Base-by-base conservation (phyloP, 2,888 invertebrate genomes). In the Spodoptera littoralis region DNA sequence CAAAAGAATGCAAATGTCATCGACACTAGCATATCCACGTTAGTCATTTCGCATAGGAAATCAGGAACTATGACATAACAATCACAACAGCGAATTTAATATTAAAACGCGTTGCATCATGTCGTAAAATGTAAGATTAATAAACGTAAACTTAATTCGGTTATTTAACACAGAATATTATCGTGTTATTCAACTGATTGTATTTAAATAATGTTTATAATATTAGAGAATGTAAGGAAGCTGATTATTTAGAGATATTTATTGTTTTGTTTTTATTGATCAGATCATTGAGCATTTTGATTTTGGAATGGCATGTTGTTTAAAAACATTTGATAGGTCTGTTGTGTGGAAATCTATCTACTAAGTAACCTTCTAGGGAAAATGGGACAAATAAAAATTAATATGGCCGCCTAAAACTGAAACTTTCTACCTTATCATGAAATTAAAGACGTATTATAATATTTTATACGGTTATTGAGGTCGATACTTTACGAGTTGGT, bases 391-490 rank as follows among this genome's bases (percentile, higher is more conserved):
- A 36, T 9, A 2, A 36, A 36, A 36, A 36, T 36, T 36, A 36
- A 9, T 36, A 36, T 9, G 36, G 36, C 9, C 9, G 8, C 4
- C 6, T 36, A 9, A 36, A 36, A 36, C 6, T 36, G 36, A 36
- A 36, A 36, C 36, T 36, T 8, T 9, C 2, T 36, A 36, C 36
- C 36, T 8, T 5, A 36, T 36, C 36, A 36, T 36, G 36, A 9
- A 6, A 36, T 9, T 6, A 36, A 9, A 36, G 36, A 36, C 36
- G 36, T 36, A 9, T 36, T 65, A 13, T 18, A 18, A 1, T 30
- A 41, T 41, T 27, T 47, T 22, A 30, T 50, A 6, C 57, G 48
- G 22, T 43, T 71, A 71, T 72, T 66, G 59, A 72, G 53, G 55
- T 60, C 36, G 52, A 57, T 47, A 18, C 30, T 59, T 56, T 60